Conservation (phyloP, 2,113 vertebrate genomes). For the Dromas ardeola region DNA sequence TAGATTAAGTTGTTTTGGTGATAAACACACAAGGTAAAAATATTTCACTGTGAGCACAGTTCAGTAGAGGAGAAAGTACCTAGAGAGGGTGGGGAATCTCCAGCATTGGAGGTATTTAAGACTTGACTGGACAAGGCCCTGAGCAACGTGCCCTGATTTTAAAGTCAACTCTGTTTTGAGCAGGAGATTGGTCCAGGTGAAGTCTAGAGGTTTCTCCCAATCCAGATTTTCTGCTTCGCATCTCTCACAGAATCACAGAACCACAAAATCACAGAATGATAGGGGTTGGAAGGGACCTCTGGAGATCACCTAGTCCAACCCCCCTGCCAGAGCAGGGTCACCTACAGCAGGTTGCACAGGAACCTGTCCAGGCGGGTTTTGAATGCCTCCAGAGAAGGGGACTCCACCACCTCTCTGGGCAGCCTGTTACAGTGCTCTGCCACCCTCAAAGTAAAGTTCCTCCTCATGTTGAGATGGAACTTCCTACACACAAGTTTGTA, state of each 20-base stretch:
- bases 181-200: background rate
- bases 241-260: background rate
- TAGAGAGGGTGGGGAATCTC: background rate
- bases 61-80: background rate
- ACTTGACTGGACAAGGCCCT: background rate
- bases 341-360: too few species aligned
- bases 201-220: background rate
- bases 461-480: too few species aligned
- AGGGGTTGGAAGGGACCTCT: too few species aligned
- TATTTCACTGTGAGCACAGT: background rate
- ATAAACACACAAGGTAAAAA: background rate
- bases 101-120: background rate
- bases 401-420: too few species aligned
- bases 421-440: too few species aligned
- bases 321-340: too few species aligned
- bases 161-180: background rate
- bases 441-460: too few species aligned
- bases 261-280: too few species aligned
- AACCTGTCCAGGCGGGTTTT: too few species aligned
- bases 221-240: background rate
- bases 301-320: too few species aligned
- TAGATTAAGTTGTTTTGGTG: background rate
- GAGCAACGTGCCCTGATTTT: background rate
- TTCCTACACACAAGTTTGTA: too few species aligned
- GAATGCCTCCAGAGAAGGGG: too few species aligned